Percentiles rank a stretch among this genome's conserved stretches.
Conservation (phyloP, 2,888 invertebrate genomes). For the Xestia c-nigrum region DNA sequence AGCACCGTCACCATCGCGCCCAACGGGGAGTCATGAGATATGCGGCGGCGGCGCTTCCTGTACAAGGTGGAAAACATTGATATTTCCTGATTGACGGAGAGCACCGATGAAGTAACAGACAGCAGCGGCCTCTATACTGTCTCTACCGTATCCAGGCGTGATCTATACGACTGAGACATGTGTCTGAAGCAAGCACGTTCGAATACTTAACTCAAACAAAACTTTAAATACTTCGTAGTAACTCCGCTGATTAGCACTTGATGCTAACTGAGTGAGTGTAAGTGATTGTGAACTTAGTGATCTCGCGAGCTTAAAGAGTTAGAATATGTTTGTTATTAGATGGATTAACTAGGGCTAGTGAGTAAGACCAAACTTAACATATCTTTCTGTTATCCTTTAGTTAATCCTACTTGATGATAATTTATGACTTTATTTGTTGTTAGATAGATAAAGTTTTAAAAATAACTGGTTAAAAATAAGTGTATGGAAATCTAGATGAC, state of each 20-base stretch:
- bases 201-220: conserved; percentile 26
- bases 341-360: conserved; percentile 50
- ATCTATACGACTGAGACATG: conserved; percentile 79
- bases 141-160: conserved; percentile 84
- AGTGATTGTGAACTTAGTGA: conserved; percentile 71
- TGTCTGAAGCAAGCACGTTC: conserved; percentile 9
- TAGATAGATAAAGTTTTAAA: conserved; percentile 22
- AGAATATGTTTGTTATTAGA: conserved; percentile 55
- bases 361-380: conserved; percentile 56
- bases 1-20: conserved; percentile 89
- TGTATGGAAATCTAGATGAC: conserved; percentile 1
- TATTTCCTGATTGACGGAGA: conserved; percentile 89
- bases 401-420: conserved; percentile 40
- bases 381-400: conserved; percentile 50
- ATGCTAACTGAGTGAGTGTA: conserved; percentile 47
- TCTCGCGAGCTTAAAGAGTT: conserved; percentile 79
- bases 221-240: conserved; percentile 50
- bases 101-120: conserved; percentile 87
- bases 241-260: conserved; percentile 45
- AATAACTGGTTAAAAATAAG: conserved; percentile 29
- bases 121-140: conserved; percentile 86
- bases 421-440: conserved; percentile 19
- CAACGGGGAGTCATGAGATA: conserved; percentile 88
- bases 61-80: conserved; percentile 85
- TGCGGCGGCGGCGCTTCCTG: conserved; percentile 83